Evolutionary conservation across 1,140 invertebrate genomes (phyloP), one percentile per base, ranked within the genome.

Genomic region (Lordiphosa clarofinis): DNA sequence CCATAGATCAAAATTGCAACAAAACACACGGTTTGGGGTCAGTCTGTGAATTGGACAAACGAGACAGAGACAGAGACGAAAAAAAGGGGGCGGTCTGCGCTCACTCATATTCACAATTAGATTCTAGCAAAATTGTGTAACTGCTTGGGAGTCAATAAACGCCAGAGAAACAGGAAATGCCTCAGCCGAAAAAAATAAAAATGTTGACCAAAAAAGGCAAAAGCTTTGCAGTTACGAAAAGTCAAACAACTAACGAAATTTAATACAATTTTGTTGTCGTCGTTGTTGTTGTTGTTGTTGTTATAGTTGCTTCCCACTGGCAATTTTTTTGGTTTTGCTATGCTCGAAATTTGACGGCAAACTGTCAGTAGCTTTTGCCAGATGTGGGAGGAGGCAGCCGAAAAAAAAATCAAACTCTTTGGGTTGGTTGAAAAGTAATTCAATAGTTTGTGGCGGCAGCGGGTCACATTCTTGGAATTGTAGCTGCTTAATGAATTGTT

Each of bases 201-300:
- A 21, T 35, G 78, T 68, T 84, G 76, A 64, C 76, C 76, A 71
- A 76, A 84, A 73, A 82, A 84, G 76, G 76, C 78, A 64, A 76
- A 58, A 67, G 56, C 49, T 60, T 67, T 61, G 62, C 67, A 64
- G 72, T 67, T 75, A 82, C 71, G 40, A 81, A 81, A 81, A 81
- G 67, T 76, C 73, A 73, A 82, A 61, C 56, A 82, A 69, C 78
- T 76, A 82, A 82, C 64, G 76, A 76, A 82, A 82, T 65, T 84
- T 82, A 82, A 82, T 82, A 82, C 76, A 82, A 84, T 76, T 76
- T 82, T 59, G 40, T 58, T 49, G 28, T 56, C 36, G 59, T 43
- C 39, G n/a, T n/a, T n/a, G n/a, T n/a, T n/a, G n/a, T 15, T 15
- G 54, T 54, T 42, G 35, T 56, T 56, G 33, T 56, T 56, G 40